Evolutionary conservation across 1,140 invertebrate genomes (phyloP), one percentile per base, ranked within the genome.

Genomic region (Vanessa atalanta): DNA sequence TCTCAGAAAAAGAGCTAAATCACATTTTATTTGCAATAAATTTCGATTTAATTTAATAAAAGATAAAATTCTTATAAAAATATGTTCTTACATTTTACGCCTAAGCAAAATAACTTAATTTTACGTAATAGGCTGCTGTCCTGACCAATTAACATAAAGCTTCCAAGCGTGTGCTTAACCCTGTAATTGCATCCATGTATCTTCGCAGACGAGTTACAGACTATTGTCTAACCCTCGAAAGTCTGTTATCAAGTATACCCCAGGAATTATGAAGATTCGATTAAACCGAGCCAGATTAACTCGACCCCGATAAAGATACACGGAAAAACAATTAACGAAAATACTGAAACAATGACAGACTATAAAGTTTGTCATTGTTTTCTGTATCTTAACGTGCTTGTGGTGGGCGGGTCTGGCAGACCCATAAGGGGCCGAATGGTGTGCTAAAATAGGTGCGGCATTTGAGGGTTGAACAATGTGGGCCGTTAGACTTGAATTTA

Each of bases 261-360:
- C 79, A 79, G 79, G 79, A 82, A 85, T 86, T 87, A 86, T 89
- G 80, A 88, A 88, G 84, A 90, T 90, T 90, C 82, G 88, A 90
- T 92, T 89, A 89, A 86, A 80, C 76, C 73, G 72, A 67, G 74
- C 73, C 73, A 83, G 87, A 91, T 91, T 86, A 91, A 83, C 75
- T 70, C 68, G 70, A 84, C 83, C 83, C 87, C 76, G 83, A 83
- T 86, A 80, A 83, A 76, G 83, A 84, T 86, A 91, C 89, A 92
- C 84, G 88, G 89, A 92, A 92, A 92, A 92, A 92, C 89, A 92
- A 92, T 92, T 90, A 90, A 81, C 79, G 82, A 86, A 86, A 87
- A 88, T 88, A 86, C 81, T 88, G 78, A 86, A 86, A 89, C 88
- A 88, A 91, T 88, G 88, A 88, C 83, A 81, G 78, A 82, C 81